Conservation (phyloP, 2,888 invertebrate genomes). For the Spodoptera picta region DNA sequence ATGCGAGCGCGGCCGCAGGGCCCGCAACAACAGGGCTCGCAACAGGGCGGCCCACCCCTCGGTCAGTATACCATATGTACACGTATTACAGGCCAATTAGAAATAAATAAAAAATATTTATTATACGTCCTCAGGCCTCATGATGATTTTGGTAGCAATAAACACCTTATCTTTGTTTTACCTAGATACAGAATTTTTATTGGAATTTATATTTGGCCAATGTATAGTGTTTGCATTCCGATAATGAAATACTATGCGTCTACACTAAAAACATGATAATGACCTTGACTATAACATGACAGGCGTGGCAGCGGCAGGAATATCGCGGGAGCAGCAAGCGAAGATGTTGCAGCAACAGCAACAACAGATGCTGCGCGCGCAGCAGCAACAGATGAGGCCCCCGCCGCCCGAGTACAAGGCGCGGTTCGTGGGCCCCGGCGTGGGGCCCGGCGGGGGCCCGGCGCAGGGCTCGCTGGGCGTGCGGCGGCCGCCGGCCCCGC, state of each 20-base stretch:
- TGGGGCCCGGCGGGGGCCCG: conserved; percentile 57
- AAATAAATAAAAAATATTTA: too few relatives aligned
- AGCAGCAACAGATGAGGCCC: conserved; percentile 89
- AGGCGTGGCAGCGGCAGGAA: conserved; percentile 83
- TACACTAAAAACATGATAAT: too few relatives aligned
- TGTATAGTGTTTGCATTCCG: too few relatives aligned
- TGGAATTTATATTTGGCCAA: too few relatives aligned
- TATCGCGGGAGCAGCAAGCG: conserved; percentile 90
- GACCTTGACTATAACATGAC: conserved; percentile 1
- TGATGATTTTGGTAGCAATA: too few relatives aligned
- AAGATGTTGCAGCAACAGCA: conserved; percentile 91
- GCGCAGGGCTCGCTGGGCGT: conserved; percentile 57
- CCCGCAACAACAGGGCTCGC: conserved; percentile 59
- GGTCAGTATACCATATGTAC: conserved; percentile 59
- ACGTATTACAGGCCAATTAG: too few relatives aligned
- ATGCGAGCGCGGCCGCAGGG: conserved; percentile 87
- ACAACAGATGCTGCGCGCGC: conserved; percentile 90
- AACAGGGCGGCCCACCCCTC: conserved; percentile 66
- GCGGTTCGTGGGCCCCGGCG: conserved; percentile 82
- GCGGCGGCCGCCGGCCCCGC: conserved; percentile 66
- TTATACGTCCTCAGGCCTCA: too few relatives aligned
- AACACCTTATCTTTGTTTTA: too few relatives aligned
- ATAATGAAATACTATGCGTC: too few relatives aligned
- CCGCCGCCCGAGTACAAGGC: conserved; percentile 96
- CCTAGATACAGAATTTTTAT: too few relatives aligned